phyloP scores from a whole-genome alignment of 2,888 invertebrate genomes.

The Melanostoma scalare region DNA sequence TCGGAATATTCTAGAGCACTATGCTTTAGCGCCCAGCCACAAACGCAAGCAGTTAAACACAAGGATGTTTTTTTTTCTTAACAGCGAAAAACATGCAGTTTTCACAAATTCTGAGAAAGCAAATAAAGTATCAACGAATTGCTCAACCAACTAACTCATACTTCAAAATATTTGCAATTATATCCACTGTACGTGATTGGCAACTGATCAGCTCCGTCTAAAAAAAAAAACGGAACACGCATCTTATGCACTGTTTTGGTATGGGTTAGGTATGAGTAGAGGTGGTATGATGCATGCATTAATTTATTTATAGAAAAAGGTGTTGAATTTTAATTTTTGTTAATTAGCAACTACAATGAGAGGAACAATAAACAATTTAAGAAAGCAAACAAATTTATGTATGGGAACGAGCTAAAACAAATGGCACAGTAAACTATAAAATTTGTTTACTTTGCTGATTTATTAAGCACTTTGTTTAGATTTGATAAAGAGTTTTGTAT shows the following conservation, averaged over 20 bases:
- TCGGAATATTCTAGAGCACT: neutral
- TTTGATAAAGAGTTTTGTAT: too few relatives aligned
- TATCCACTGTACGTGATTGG: slow-evolving; percentile 47
- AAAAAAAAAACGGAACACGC: slow-evolving; percentile 12
- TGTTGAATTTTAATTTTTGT: slow-evolving; percentile 14
- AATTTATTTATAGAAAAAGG: slow-evolving; percentile 24
- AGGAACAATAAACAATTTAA: neutral
- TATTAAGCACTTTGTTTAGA: too few relatives aligned
- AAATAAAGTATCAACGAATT: too few relatives aligned
- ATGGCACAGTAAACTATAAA: too few relatives aligned
- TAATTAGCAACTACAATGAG: neutral
- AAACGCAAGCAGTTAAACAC: neutral
- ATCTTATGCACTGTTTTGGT: neutral
- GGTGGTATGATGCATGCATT: slow-evolving; percentile 1
- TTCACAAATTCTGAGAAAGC: too few relatives aligned
- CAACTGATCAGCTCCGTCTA: slow-evolving; percentile 16
- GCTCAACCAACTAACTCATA: neutral
- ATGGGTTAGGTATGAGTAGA: neutral
- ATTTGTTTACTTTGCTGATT: too few relatives aligned
- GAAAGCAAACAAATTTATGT: too few relatives aligned
- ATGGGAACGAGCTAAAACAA: too few relatives aligned
- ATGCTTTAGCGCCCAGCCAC: neutral
- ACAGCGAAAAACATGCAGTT: too few relatives aligned
- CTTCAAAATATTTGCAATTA: slow-evolving; percentile 34
- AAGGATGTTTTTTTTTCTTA: neutral